Conservation (phyloP, 2,113 vertebrate genomes). For the Neomonachus schauinslandi region DNA sequence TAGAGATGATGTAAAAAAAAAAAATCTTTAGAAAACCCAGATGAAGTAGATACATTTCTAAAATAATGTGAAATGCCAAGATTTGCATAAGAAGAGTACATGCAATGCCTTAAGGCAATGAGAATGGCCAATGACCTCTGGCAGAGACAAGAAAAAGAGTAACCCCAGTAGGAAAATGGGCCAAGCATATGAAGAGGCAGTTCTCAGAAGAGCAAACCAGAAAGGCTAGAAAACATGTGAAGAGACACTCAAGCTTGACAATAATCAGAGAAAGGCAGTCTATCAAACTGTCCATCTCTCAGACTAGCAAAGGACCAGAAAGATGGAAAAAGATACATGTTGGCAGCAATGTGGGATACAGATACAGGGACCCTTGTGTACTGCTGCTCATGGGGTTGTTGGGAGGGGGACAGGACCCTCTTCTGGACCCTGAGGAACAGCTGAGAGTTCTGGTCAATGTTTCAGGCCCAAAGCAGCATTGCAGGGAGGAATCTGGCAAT, state of each 20-base stretch:
- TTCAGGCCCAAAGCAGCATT: neutral
- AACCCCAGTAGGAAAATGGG: neutral
- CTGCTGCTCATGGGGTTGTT: neutral
- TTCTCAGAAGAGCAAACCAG: neutral
- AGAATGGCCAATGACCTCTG: neutral
- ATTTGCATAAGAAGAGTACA: neutral
- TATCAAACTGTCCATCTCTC: neutral
- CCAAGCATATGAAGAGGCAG: neutral
- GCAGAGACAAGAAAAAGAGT: neutral
- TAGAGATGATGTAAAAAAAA: neutral
- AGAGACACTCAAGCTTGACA: neutral
- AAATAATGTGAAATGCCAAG: conserved; percentile 1
- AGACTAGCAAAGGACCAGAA: neutral
- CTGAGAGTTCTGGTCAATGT: neutral
- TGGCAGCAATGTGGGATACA: neutral
- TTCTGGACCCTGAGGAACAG: neutral
- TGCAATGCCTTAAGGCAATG: neutral
- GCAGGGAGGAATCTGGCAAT: neutral
- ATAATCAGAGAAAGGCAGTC: neutral
- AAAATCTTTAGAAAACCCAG: neutral
- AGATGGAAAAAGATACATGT: neutral
- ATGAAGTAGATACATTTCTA: neutral
- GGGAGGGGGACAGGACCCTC: neutral
- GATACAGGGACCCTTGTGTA: neutral
- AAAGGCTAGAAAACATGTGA: neutral